phyloP scores from a whole-genome alignment of 2,113 vertebrate genomes.

The Psophia crepitans region DNA sequence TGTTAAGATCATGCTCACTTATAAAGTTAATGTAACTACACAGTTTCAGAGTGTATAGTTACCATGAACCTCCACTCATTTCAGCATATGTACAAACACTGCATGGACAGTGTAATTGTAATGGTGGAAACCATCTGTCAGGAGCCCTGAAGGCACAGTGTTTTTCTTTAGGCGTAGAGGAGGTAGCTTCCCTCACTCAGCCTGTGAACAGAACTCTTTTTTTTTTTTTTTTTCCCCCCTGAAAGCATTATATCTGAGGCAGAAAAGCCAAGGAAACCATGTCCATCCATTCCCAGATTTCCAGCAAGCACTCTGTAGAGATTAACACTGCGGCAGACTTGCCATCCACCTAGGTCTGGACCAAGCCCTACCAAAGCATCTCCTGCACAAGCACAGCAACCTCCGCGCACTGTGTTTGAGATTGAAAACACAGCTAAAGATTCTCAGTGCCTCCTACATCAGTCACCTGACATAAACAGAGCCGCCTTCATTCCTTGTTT shows the following conservation, averaged over 20 bases:
- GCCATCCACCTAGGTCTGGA: not conserved
- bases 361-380: not conserved
- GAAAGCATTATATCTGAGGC: not conserved
- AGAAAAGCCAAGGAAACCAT: not conserved
- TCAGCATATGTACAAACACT: not conserved
- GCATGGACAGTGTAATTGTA: not conserved
- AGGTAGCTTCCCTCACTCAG: not conserved
- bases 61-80: not conserved
- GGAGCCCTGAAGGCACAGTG: not conserved
- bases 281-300: not conserved
- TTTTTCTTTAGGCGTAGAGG: not conserved
- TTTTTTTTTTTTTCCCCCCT: not conserved
- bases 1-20: not conserved
- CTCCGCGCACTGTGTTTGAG: too few species aligned
- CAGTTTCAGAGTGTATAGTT: not conserved
- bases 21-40: not conserved
- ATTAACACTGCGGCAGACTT: not conserved
- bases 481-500: not conserved
- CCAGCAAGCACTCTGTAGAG: not conserved
- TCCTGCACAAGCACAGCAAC: not conserved
- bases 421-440: not conserved
- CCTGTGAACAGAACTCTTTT: not conserved
- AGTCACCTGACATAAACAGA: not conserved
- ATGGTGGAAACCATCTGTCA: not conserved
- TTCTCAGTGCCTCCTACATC: not conserved